Evolutionary conservation across 2,888 invertebrate genomes (phyloP).

Genomic region (Lasioglossum calceatum): DNA sequence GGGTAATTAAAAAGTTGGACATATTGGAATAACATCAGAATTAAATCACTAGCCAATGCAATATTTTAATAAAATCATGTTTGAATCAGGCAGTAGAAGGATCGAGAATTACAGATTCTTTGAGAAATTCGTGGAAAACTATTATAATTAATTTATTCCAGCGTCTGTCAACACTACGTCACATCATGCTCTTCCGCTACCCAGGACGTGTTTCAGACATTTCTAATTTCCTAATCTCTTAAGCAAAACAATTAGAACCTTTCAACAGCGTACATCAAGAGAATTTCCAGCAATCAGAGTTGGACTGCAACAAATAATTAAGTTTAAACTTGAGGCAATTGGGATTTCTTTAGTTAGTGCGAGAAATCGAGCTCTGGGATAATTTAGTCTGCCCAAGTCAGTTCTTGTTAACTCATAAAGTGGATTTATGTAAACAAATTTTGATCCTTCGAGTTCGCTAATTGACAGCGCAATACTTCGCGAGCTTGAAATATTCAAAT

Average conservation of each 20-base stretch:
- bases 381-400: neutral
- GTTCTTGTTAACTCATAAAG: neutral
- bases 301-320: neutral
- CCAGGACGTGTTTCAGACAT: neutral
- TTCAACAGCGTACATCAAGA: neutral
- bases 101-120: neutral
- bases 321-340: slow-evolving; percentile 3
- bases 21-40: too few relatives aligned
- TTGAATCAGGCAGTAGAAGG: neutral
- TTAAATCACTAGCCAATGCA: too few relatives aligned
- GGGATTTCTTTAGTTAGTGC: slow-evolving; percentile 2
- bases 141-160: neutral
- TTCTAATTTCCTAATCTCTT: neutral
- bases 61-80: too few relatives aligned
- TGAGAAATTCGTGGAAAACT: neutral
- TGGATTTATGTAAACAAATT: slow-evolving; percentile 1
- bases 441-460: neutral
- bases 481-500: neutral
- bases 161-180: neutral
- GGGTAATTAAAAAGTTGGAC: too few relatives aligned
- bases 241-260: neutral
- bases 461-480: neutral
- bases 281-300: slow-evolving; percentile 1
- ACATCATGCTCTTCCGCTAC: neutral
- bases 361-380: neutral